Conservation (phyloP, 2,888 invertebrate genomes). For the Thumatha senex region DNA sequence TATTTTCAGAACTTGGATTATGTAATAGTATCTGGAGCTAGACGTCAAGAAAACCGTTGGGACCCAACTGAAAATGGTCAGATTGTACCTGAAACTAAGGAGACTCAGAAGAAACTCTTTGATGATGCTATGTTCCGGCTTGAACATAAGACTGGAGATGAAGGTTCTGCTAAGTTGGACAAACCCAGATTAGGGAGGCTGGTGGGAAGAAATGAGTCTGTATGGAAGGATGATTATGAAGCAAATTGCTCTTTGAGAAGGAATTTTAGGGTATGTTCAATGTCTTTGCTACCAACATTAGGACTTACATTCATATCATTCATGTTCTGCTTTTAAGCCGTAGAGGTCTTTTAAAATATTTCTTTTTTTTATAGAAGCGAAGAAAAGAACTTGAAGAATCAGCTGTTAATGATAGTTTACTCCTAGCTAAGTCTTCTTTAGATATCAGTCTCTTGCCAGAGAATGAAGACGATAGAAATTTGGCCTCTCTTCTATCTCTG, state of each 20-base stretch:
- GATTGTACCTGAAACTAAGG: constrained; percentile 95
- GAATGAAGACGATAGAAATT: constrained; percentile 89
- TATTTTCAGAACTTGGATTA: constrained; percentile 95
- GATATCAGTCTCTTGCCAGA: constrained; percentile 91
- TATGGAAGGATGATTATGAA: constrained; percentile 96
- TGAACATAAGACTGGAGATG: constrained; percentile 95
- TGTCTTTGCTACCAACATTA: no score
- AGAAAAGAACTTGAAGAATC: constrained; percentile 89
- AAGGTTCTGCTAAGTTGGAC: constrained; percentile 86
- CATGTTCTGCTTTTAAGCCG: no score
- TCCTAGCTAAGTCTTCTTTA: constrained; percentile 90
- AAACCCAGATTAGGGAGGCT: constrained; percentile 90
- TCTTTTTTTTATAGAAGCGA: constrained; percentile 66
- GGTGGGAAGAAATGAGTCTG: constrained; percentile 89
- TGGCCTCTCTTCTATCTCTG: constrained; percentile 90
- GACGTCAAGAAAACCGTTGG: constrained; percentile 99
- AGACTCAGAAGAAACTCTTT: constrained; percentile 93
- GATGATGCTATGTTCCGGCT: constrained; percentile 99
- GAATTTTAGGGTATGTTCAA: constrained; percentile 89
- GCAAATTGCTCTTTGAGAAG: constrained; percentile 94
- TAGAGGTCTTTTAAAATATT: no score
- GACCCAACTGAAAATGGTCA: constrained; percentile 98
- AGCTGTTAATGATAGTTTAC: constrained; percentile 86
- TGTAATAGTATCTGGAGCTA: constrained; percentile 96
- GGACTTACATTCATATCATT: no score